A percentile compares a stretch with the other conserved stretches of the same genome.
Conservation (phyloP, 1,140 invertebrate genomes). For the Nomia melanderi region DNA sequence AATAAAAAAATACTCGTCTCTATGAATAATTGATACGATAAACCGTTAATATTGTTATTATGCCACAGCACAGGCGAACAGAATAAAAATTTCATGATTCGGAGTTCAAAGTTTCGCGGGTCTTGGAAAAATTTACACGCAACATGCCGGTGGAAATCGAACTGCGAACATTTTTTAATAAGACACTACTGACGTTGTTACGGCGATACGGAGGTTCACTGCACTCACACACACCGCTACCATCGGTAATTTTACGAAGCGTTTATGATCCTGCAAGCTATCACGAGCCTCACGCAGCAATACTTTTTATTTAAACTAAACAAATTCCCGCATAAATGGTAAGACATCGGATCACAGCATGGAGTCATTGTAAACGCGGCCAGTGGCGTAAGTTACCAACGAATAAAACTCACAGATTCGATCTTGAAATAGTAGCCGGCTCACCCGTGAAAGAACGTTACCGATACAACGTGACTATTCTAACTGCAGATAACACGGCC, state of each 20-base stretch:
- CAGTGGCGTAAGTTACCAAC: constrained; percentile 64
- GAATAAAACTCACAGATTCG: constrained; percentile 52
- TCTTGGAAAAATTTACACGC: constrained; percentile 40
- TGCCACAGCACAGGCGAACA: not conserved
- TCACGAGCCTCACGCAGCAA: not conserved
- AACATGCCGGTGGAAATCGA: constrained; percentile 53
- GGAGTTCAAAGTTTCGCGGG: constrained; percentile 53
- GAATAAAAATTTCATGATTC: not conserved
- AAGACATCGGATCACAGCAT: constrained; percentile 40
- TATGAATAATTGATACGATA: not conserved
- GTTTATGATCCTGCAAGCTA: not conserved
- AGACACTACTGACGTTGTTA: constrained; percentile 46
- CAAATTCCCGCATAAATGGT: constrained; percentile 64
- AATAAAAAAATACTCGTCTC: not conserved
- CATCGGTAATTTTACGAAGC: not conserved
- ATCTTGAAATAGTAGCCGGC: constrained; percentile 28
- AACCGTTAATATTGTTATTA: not conserved
- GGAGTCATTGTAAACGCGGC: constrained; percentile 69
- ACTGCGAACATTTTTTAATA: constrained; percentile 50
- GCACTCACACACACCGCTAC: constrained; percentile 1
- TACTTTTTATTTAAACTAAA: constrained; percentile 57
- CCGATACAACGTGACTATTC: constrained; percentile 22
- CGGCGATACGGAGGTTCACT: constrained; percentile 12
- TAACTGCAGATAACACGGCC: not conserved
- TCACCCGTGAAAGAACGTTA: constrained; percentile 20